Percentiles rank a stretch among this genome's conserved stretches.
phyloP scores from a whole-genome alignment of 2,797 vertebrate species.

The Euthynnus affinis region DNA sequence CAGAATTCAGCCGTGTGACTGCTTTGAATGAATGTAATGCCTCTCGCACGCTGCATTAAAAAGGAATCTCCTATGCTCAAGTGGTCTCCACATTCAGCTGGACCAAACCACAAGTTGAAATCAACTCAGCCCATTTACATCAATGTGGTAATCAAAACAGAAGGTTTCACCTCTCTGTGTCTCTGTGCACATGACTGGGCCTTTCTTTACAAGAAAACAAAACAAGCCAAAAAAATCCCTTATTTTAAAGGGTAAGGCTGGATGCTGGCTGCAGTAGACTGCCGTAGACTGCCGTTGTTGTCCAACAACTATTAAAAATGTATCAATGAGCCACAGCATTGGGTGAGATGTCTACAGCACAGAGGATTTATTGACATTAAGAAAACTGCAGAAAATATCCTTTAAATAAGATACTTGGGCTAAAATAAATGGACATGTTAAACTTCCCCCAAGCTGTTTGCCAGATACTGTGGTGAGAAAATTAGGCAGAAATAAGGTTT shows the following conservation, averaged over 20 bases:
- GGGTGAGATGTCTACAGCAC: no score
- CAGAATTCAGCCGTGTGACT: conserved; percentile 19
- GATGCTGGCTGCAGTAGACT: no score
- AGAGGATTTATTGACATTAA: no score
- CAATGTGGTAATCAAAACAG: conserved; percentile 13
- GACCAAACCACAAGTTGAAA: conserved; percentile 49
- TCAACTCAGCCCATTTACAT: conserved; percentile 24
- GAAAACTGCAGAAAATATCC: no score
- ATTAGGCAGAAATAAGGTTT: background rate
- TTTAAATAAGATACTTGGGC: background rate
- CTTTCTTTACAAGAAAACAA: conserved; percentile 16
- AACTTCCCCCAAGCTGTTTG: background rate
- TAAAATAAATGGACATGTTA: background rate
- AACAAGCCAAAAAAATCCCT: conserved; percentile 25
- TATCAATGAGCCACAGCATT: no score
- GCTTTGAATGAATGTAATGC: conserved; percentile 25
- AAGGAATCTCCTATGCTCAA: conserved; percentile 34
- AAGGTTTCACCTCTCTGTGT: conserved; percentile 15
- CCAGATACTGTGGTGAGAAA: conserved; percentile 5
- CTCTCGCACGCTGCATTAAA: conserved; percentile 29
- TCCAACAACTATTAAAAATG: no score
- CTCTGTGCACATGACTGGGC: conserved; percentile 44
- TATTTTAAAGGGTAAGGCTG: background rate
- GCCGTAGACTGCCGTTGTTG: no score
- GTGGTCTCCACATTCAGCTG: conserved; percentile 1